Evolutionary conservation across 2,888 invertebrate species (phyloP), one percentile per base, ranked within the genome.

Genomic region (Agrotis exclamationis): DNA sequence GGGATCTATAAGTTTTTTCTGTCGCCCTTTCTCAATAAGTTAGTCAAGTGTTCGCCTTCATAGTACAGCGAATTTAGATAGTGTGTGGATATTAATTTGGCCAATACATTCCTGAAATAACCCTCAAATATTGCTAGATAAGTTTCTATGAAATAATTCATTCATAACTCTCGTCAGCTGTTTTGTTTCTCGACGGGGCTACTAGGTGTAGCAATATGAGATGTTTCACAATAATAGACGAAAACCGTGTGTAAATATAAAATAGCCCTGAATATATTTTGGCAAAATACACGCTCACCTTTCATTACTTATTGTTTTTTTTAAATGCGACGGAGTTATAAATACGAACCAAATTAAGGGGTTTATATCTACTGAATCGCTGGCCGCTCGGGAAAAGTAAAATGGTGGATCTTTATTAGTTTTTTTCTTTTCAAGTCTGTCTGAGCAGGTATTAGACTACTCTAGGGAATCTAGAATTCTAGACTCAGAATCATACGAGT

Each of bases 161-260:
- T 82, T 79, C 65, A 63, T 78, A 76, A 74, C 74, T 53, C 56
- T 50, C 48, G 66, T 63, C 70, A 67, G 64, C 63, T 74, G 79
- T 70, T 75, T 79, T 65, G 69, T 79, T 58, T 82, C 51, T 48
- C 62, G 64, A 77, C 67, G 47, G 50, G 56, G 60, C 33, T 56
- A 75, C n/a, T n/a, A n/a, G n/a, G n/a, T n/a, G 66, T 63, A 64
- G 53, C 71, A 28, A 70, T 69, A 70, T 72, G 70, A 81, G 72
- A 65, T 72, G 72, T 79, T 81, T 79, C 67, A 82, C 73, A 79
- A 80, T 83, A 83, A 81, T 79, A 83, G 83, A 80, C 67, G 54
- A 82, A 81, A 71, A 76, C 56, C 28, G 56, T 66, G 80, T 69
- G 80, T 83, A 83, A 79, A 79, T 79, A 79, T 70, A 84, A 68